Evolutionary conservation across 1,140 invertebrate genomes (phyloP), one percentile per base, ranked within the genome.

Genomic region (Trichogramma pretiosum): DNA sequence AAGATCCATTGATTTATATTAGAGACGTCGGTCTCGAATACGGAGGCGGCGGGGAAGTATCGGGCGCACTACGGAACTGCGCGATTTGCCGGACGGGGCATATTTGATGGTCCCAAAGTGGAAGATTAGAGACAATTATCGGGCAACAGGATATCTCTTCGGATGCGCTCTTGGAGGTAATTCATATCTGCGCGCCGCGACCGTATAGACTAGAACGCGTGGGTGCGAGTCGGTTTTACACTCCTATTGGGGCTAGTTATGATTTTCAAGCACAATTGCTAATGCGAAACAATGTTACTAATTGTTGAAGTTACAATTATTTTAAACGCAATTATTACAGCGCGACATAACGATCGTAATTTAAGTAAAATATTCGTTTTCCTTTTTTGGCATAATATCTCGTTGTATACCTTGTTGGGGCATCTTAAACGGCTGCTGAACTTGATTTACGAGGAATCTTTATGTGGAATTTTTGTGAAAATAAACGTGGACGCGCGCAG

Each of bases 91-190:
- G n/a, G n/a, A n/a, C n/a, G n/a, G n/a, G n/a, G n/a, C n/a, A n/a
- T n/a, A n/a, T n/a, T 65, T 61, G 62, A 54, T 13, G 13, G 7
- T 11, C 21, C 58, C 57, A 70, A 70, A 72, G 68, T 70, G 68
- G 69, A 72, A 70, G 68, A 72, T 72, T 70, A 72, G 66, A 64
- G 66, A 62, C 65, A 63, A 70, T 72, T 70, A 72, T 70, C 63
- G 58, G 57, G 32, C 13, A n/a, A 7, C 13, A 13, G 40, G 7
- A 43, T 39, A 40, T 45, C n/a, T 71, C 35, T n/a, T n/a, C n/a
- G 34, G 26, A 22, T 44, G 60, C 58, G 56, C 56, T 58, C 59
- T 59, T 53, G 62, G 46, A 54, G 62, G 61, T 67, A 67, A 65
- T 58, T 68, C 63, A 68, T n/a, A n/a, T n/a, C n/a, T n/a, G n/a